Evolutionary conservation across 2,888 invertebrate genomes (phyloP).

Genomic region (Polyommatus icarus): DNA sequence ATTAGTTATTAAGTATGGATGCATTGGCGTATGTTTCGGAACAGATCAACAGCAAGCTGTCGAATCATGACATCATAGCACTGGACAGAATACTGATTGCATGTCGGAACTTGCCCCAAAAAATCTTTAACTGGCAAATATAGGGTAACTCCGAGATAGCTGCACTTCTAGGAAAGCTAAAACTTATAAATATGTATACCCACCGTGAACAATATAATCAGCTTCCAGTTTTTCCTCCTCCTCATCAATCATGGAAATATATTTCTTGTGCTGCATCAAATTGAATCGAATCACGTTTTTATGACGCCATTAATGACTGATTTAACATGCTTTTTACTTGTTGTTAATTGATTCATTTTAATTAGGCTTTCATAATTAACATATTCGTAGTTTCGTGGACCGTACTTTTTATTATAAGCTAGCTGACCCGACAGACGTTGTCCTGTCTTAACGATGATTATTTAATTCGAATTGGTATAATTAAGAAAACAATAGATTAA

Average conservation of each 20-base stretch:
- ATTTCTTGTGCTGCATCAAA: constrained; percentile 10
- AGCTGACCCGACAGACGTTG: too few species aligned
- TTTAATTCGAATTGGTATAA: too few species aligned
- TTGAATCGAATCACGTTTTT: constrained; percentile 18
- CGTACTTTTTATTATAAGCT: too few species aligned
- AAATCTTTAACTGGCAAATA: not conserved
- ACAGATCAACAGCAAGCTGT: not conserved
- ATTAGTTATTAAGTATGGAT: not conserved
- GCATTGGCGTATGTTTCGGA: not conserved
- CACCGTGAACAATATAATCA: constrained; percentile 32
- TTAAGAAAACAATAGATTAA: too few species aligned
- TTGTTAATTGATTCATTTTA: not conserved
- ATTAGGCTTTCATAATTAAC: not conserved
- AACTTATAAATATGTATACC: not conserved
- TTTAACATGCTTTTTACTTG: constrained; percentile 9
- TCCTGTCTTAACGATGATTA: too few species aligned
- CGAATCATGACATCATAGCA: not conserved
- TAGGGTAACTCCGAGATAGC: not conserved
- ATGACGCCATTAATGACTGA: not conserved
- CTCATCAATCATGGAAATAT: constrained; percentile 21
- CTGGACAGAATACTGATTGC: not conserved
- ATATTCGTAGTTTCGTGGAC: too few species aligned
- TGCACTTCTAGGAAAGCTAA: not conserved
- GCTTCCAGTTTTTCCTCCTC: not conserved
- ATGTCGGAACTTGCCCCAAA: not conserved